Base-by-base conservation (phyloP, 1,140 invertebrate species). In the Pentalonia nigronervosa region DNA sequence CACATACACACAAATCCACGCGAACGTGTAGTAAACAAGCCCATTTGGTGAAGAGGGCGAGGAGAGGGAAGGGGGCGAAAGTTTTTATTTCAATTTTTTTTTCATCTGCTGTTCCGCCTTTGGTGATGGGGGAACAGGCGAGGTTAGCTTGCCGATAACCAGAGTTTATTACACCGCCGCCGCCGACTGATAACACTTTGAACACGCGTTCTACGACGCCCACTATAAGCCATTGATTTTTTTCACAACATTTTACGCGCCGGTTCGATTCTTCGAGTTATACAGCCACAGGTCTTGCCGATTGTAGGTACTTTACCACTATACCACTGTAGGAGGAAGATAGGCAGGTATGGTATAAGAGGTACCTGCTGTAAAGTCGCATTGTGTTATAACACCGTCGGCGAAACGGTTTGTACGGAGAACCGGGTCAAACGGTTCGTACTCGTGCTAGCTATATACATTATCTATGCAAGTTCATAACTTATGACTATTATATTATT, bases 151-250 rank as follows among this genome's bases (percentile, higher is more conserved):
- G 41, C 41, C 21, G 83, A 84, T 84, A 84, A 84, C 83, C 83
- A 41, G 83, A 84, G 83, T 84, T 84, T 84, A 84, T 84, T 84
- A 84, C 83, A 41, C 81, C 25, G 34, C 30, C 30, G 60, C 56
- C 25, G 25, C 23, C 23, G 9, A 36, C 83, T 41, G 83, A 41
- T 84, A 84, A 84, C 41, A 84, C 41, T 23, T 25, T 41, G 41
- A 83, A 36, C 21, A 83, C 41, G 36, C 83, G 83, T 41, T 84
- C 9, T 23, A 81, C 8, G 36, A 41, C 34, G 34, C 81, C n/a
- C 81, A 41, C n/a, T 83, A n/a, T n/a, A 34, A 34, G 8, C 9
- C 30, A 76, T 76, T 76, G 60, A 34, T n/a, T 76, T 76, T 60
- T 76, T 76, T n/a, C n/a, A 23, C 60, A 67, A 67, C 11, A 67